Evolutionary conservation across 64 coral and sea anemone genomes (phyloP).

Genomic region (Stylophora pistillata): DNA sequence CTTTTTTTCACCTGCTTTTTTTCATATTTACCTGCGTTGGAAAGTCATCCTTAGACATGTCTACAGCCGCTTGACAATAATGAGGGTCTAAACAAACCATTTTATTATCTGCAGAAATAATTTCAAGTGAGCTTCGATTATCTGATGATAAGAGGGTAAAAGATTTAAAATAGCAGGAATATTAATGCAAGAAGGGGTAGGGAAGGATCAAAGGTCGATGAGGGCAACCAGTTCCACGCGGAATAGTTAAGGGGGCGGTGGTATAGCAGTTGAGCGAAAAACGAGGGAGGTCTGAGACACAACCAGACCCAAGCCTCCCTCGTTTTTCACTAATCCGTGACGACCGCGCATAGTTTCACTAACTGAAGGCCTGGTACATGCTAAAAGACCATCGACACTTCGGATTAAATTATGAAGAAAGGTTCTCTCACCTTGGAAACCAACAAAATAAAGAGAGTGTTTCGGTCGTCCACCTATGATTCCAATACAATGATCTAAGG

Average conservation of each 20-base stretch:
- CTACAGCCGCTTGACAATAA: conserved; percentile 89
- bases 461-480: conserved; percentile 97
- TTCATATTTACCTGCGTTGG: conserved; percentile 68
- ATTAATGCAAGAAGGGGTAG: no score
- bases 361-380: background rate
- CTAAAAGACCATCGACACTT: background rate
- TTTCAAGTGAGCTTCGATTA: no score
- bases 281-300: background rate
- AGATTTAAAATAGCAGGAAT: no score
- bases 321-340: no score
- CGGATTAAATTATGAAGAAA: background rate
- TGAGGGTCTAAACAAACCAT: conserved; percentile 94
- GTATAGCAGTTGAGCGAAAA: background rate
- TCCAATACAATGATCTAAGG: conserved; percentile 96
- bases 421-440: conserved; percentile 82
- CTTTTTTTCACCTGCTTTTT: no score
- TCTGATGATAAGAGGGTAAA: no score
- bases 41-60: conserved; percentile 81
- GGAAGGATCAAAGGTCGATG: no score
- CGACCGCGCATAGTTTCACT: no score
- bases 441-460: conserved; percentile 99
- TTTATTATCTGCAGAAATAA: conserved; percentile 73
- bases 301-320: no score
- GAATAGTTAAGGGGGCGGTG: no score
- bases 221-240: no score